phyloP scores from a whole-genome alignment of 1,140 invertebrate genomes.

The Myzus persicae region DNA sequence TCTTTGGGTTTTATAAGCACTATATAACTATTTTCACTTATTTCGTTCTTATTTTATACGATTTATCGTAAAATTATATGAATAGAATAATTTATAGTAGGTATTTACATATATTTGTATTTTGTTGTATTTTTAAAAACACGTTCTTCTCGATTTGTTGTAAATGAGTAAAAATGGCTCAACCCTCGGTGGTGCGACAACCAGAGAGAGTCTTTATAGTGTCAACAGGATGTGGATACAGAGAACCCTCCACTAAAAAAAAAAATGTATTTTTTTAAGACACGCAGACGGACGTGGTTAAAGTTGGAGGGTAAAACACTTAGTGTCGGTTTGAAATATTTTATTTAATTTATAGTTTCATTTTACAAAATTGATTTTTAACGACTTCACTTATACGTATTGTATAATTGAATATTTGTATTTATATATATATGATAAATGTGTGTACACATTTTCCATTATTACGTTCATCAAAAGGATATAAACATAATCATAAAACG shows the following conservation, averaged over 20 bases:
- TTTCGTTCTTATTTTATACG: too few species aligned
- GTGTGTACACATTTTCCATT: not conserved
- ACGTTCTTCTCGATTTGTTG: not conserved
- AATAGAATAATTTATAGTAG: too few species aligned
- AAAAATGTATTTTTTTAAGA: conserved; percentile 3
- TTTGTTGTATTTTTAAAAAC: not conserved
- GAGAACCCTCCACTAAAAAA: not conserved
- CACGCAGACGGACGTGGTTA: not conserved
- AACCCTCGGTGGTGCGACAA: not conserved
- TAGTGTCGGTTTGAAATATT: not conserved
- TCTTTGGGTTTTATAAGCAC: too few species aligned
- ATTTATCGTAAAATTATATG: too few species aligned
- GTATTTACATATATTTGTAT: too few species aligned
- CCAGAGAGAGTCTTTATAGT: too few species aligned
- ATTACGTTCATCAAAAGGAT: not conserved
- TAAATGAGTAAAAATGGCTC: not conserved
- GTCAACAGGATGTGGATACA: not conserved
- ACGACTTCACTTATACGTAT: not conserved
- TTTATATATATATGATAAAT: not conserved
- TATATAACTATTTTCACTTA: too few species aligned
- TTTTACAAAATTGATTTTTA: conserved; percentile 51
- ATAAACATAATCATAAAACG: conserved; percentile 16
- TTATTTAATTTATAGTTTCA: conserved; percentile 42
- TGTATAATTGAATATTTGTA: not conserved
- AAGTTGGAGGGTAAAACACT: not conserved